Evolutionary conservation across 2,113 vertebrate species (phyloP).

Genomic region (Poecile atricapillus): DNA sequence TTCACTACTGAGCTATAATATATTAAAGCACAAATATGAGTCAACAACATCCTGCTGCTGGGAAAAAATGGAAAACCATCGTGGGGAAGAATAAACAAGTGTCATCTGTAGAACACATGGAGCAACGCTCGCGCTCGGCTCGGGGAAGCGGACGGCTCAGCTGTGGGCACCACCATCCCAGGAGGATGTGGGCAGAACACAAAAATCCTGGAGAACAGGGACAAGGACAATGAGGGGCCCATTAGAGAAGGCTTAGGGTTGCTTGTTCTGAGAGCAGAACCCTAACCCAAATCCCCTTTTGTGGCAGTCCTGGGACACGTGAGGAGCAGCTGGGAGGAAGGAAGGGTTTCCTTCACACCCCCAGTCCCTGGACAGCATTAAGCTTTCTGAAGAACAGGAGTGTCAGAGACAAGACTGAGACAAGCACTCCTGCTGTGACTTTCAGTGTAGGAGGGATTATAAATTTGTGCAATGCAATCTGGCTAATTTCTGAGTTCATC

Average conservation of each 20-base stretch:
- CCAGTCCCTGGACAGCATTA: neutral
- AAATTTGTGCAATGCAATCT: neutral
- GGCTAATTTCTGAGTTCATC: neutral
- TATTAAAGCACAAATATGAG: neutral
- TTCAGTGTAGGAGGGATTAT: neutral
- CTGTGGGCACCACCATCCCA: neutral
- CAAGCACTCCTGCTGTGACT: neutral
- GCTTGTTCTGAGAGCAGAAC: neutral
- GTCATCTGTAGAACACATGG: slow-evolving; percentile 46
- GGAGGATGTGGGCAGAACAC: neutral
- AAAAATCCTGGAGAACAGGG: neutral
- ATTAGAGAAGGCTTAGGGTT: neutral
- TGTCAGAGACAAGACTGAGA: neutral
- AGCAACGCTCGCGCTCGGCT: rapidly evolving
- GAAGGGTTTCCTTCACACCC: neutral
- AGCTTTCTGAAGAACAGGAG: neutral
- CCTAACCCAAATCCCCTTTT: neutral
- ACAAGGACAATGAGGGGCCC: neutral
- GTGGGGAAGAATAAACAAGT: slow-evolving; percentile 11
- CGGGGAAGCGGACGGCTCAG: neutral
- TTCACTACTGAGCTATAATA: neutral
- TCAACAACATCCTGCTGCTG: slow-evolving; percentile 34
- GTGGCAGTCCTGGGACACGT: neutral
- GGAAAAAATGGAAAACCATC: slow-evolving; percentile 29
- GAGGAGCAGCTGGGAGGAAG: neutral